Evolutionary conservation across 2,113 vertebrate genomes (phyloP), one percentile per base, ranked within the genome.

Genomic region (Sorex fumeus): DNA sequence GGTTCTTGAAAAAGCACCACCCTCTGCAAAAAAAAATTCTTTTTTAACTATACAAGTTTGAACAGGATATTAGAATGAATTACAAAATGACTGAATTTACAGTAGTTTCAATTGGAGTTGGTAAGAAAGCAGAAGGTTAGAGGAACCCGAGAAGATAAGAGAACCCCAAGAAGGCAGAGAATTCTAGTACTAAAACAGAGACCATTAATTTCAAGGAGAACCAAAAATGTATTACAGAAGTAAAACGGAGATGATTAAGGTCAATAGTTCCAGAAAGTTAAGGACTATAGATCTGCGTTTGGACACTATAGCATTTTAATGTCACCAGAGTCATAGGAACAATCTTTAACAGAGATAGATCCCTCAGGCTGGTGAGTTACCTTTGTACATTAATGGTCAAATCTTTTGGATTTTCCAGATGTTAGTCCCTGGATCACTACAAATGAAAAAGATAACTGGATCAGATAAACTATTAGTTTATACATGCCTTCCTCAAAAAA

Each of bases 181-280:
- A 47, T 30, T 81, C 13, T 64, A 47, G 21, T 81, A 88, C 81
- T 82, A 64, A 30, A 84, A 21, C 9, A 89, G 6, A 91, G 85
- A 77, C 12, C 19, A 78, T 85, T 70, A 67, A 1, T 75, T 93
- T 93, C 16, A 79, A 83, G 40, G 32, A 82, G 3, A 80, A 70
- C 2, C 10, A 60, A 71, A 27, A 77, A n/a, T 72, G 57, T 21
- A 74, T 28, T 47, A 34, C 1, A 88, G 60, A 85, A 74, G 57
- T 84, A 25, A 6, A 83, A 5, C 2, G 40, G 40, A 30, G 32
- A 19, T 5, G 40, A 62, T 30, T 6, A 83, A n/a, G 13, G 91
- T 74, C 19, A 70, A 45, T 69, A 57, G 83, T 76, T 78, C 36
- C 11, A 53, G 47, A 40, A 88, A 82, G 47, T 60, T 84, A 77